Base-by-base conservation (phyloP, 2,797 vertebrate genomes). In the Tokudaia tokunoshimensis region DNA sequence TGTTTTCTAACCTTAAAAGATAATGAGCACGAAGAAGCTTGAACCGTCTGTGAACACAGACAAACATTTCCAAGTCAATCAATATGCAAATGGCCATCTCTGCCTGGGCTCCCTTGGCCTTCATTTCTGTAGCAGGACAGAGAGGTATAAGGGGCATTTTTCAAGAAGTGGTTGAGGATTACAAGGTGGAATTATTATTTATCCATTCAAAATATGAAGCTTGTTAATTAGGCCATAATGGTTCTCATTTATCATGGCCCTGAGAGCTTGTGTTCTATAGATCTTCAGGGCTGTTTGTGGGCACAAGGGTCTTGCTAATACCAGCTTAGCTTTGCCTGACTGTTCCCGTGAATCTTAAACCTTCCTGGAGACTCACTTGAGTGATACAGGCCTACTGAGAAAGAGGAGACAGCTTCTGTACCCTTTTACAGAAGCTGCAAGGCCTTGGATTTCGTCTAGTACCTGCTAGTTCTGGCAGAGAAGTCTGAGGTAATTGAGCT, bases 161-260 rank as follows among this genome's bases (percentile, higher is more conserved):
- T 94, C 82, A 94, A 85, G 94, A 95, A 97, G 89, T 9, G 37
- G 95, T 92, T 96, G 63, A 96, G 92, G 93, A 95, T 88, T 79
- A 94, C 22, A 94, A 41, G 91, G 88, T 81, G 57, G 96, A 91
- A 97, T 96, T 97, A 96, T 85, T 96, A 95, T 96, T 98, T 97
- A 97, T 93, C 96, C 84, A 55, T 85, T 97, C 96, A 90, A 97
- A 98, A 94, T 97, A 96, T 47, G 89, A 96, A 89, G 63, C 94
- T 97, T 88, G 94, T 92, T 98, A 97, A 98, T 98, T 97, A 97
- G 96, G 95, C 86, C 95, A 57, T 97, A 97, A 98, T 96, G 89
- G 94, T 50, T 6, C 78, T 93, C 95, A 11, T 97, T 95, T 72
- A 96, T 97, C 96, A 95, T 80, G 57, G 94, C 74, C 87, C 90